A percentile compares a stretch with the other conserved stretches of the same genome.
These are phyloP conservation scores for Sinonovacula constricta DNA, from an alignment of 1,140 invertebrate species.

Conservation along the genomic window DNA sequence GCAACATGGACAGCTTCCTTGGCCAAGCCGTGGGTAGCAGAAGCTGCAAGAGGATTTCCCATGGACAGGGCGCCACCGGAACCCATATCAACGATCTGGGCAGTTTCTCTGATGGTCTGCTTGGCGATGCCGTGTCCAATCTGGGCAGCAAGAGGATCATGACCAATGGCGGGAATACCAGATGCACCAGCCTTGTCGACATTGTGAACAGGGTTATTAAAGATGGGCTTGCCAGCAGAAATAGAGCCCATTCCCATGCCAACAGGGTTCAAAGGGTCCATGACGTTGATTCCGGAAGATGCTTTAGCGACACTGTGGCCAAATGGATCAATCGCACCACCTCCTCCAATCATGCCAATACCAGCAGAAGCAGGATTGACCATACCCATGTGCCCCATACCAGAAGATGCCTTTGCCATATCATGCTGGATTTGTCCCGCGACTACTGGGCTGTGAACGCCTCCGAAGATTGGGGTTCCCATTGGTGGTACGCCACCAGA, in stretches of 20 bases:
- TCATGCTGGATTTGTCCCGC: neutral
- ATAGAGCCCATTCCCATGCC: neutral
- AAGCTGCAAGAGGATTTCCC: conserved; percentile 6
- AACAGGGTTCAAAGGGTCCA: neutral
- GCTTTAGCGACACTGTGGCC: neutral
- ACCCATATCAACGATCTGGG: conserved; percentile 8
- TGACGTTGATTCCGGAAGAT: neutral
- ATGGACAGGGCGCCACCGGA: conserved; percentile 16
- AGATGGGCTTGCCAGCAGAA: neutral
- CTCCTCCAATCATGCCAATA: neutral
- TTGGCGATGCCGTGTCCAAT: conserved; percentile 32
- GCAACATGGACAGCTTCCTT: conserved; percentile 31
- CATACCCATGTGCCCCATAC: no score
- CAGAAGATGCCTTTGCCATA: no score
- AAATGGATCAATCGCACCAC: conserved; percentile 5
- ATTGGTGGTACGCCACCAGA: no score
- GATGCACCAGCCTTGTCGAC: conserved; percentile 26
- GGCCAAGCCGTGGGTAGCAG: conserved; percentile 14
- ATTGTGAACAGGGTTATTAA: conserved; percentile 14
- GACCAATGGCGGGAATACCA: conserved; percentile 12
- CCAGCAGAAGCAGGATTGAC: neutral
- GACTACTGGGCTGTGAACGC: no score
- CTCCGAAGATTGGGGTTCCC: no score
- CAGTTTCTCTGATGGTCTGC: conserved; percentile 10
- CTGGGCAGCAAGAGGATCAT: conserved; percentile 18